These are phyloP conservation scores for Penaeus chinensis DNA, from an alignment of 1,140 invertebrate species.

Conservation along the genomic window DNA sequence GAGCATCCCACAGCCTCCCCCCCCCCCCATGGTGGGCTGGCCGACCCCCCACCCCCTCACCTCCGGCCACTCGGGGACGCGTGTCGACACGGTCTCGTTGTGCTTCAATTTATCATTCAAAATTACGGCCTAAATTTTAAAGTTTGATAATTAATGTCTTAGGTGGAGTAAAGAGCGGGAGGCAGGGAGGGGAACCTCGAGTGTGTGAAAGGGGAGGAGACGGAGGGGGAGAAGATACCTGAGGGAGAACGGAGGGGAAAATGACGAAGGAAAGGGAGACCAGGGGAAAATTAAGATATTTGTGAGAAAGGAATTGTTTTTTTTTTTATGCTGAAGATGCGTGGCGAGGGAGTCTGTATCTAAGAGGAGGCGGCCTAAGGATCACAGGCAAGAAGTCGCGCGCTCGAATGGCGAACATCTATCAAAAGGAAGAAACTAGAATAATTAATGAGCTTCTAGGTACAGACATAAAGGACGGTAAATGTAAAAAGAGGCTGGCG, in stretches of 20 bases:
- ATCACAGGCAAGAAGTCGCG: too few relatives aligned
- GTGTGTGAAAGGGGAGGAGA: neutral
- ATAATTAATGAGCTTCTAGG: too few relatives aligned
- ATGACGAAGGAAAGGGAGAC: neutral
- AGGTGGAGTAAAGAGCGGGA: conserved; percentile 22
- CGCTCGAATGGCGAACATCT: too few relatives aligned
- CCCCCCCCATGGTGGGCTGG: neutral
- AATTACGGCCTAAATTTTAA: conserved; percentile 41
- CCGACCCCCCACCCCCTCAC: neutral
- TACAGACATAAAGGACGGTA: too few relatives aligned
- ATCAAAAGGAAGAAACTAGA: too few relatives aligned
- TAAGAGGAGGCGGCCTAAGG: too few relatives aligned
- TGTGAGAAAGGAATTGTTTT: neutral
- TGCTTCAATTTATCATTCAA: conserved; percentile 41
- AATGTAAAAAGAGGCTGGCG: too few relatives aligned
- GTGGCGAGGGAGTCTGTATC: neutral
- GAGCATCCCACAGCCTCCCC: neutral
- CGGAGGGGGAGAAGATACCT: neutral
- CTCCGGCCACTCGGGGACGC: neutral
- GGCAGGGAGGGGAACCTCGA: neutral
- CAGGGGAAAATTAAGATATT: neutral
- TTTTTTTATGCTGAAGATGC: neutral
- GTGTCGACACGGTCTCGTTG: neutral
- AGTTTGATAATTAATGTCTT: conserved; percentile 44
- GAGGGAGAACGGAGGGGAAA: neutral